Base-by-base conservation (phyloP, 2,113 vertebrate species). In the Macquaria ambigua region DNA sequence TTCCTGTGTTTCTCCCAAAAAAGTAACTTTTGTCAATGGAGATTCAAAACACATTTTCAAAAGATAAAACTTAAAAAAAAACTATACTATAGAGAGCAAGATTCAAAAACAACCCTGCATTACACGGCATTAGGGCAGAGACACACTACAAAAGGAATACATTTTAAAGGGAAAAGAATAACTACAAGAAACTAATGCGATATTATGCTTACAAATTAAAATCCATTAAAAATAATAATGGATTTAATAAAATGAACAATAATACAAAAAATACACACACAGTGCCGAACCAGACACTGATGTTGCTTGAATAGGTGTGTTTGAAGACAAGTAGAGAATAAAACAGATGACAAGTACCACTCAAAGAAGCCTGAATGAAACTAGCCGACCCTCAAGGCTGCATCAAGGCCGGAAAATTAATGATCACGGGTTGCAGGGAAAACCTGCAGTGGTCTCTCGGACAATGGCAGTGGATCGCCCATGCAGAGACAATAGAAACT, bases 281-380 rank as follows among this genome's bases (percentile, higher is more conserved):
- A 28, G 11, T 10, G 28, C 18, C 2, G 1, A 46, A 39, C 0
- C 25, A 25, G n/a, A 64, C 74, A 34, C 63, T 37, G 50, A 16
- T 31, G 12, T 34, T 31, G 41, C 41, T 50, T 73, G 23, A 83
- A 75, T 58, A 77, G 20, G 28, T 0, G 41, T 31, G 74, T 71
- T 77, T 85, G 75, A 82, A 87, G 74, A 78, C 28, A 8, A 77
- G 63, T 52, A 41, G 21, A 31, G 12, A 85, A 77, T 28, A 41
- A 87, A 83, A 74, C 66, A 71, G 66, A 56, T 23, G 63, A 58
- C 5, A 39, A 91, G 84, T 12, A 59, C 84, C 87, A 91, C 85
- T 91, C 90, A 39, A 85, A 82, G 62, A 73, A 12, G 76, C 14
- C 31, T 80, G 84, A 90, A 78, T 87, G 31, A 81, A 88, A 64